Evolutionary conservation across 2,797 vertebrate species (phyloP), one percentile per base, ranked within the genome.

Genomic region (Mionectes olivaceus): DNA sequence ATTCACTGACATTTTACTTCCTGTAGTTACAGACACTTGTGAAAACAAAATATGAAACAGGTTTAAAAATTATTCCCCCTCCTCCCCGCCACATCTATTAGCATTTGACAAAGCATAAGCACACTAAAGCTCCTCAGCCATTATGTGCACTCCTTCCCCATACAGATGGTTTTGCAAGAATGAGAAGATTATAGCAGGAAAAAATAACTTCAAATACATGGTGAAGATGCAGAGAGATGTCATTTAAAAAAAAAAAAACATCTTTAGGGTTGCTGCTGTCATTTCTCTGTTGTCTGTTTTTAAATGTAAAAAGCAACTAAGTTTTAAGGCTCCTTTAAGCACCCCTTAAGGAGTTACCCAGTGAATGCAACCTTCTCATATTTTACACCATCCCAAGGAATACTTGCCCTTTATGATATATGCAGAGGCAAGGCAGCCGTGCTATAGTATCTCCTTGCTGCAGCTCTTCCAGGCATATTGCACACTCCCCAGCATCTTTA

Each of bases 401-500:
- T 93, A 96, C 96, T 98, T 97, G 98, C 99, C 99, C 98, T 98
- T 99, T 99, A 88, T 99, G 99, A 95, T 99, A 99, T 97, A 99
- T 99, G 97, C 99, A 99, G 97, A 99, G 98, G 96, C 99, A 99
- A 95, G 99, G 99, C 97, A 99, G 98, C 44, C 99, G 98, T 47
- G 99, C 99, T 93, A 99, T 99, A 68, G 99, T 99, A 97, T 99
- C 99, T 61, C 99, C 99, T 97, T 99, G 99, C 59, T 98, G 97
- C 96, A 99, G 95, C 69, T 99, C 99, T 96, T 99, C 99, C 97
- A 99, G 97, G 96, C 99, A 99, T 98, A 99, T 99, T 90, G 99
- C 98, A 99, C 99, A 99, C 97, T 99, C 99, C 92, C 99, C 99
- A 65, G 99, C 96, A 76, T 99, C 99, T 98, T 99, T 99, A 80